Evolutionary conservation across 2,113 vertebrate genomes (phyloP).

Genomic region (Brachypodius melanocephalos): DNA sequence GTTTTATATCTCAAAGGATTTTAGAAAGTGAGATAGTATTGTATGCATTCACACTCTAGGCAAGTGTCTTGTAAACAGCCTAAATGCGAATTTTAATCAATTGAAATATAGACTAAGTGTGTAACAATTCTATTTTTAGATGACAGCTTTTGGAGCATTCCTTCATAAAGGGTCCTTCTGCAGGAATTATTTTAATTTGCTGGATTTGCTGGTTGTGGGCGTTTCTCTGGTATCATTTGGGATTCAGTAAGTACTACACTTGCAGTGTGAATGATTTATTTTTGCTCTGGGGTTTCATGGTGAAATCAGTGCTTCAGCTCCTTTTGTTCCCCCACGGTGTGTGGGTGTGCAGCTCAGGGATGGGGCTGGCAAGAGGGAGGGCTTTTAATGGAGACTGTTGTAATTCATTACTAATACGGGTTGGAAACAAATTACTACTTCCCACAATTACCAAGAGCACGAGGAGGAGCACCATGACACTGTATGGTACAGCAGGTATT

Average conservation of each 20-base stretch:
- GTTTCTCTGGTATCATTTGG: constrained; percentile 97
- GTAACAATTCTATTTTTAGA: constrained; percentile 78
- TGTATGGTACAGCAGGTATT: background rate
- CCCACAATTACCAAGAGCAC: background rate
- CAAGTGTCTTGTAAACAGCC: constrained; percentile 74
- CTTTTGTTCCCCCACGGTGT: background rate
- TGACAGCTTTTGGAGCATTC: constrained; percentile 96
- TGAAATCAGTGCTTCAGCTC: background rate
- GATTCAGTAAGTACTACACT: constrained; percentile 89
- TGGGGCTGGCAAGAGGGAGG: background rate
- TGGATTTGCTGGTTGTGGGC: constrained; percentile 97
- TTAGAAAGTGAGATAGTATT: background rate
- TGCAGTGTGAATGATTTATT: background rate
- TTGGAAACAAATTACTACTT: background rate
- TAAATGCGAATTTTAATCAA: constrained; percentile 38
- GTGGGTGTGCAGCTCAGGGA: background rate
- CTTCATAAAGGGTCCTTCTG: constrained; percentile 98
- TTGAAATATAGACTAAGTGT: constrained; percentile 21
- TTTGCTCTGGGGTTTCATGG: background rate
- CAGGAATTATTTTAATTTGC: constrained; percentile 97
- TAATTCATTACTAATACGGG: background rate
- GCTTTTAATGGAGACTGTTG: background rate
- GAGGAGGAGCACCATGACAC: background rate
- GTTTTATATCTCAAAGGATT: background rate
- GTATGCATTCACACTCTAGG: background rate